Base-by-base conservation (phyloP, 2,113 vertebrate genomes). In the Barbus barbus region DNA sequence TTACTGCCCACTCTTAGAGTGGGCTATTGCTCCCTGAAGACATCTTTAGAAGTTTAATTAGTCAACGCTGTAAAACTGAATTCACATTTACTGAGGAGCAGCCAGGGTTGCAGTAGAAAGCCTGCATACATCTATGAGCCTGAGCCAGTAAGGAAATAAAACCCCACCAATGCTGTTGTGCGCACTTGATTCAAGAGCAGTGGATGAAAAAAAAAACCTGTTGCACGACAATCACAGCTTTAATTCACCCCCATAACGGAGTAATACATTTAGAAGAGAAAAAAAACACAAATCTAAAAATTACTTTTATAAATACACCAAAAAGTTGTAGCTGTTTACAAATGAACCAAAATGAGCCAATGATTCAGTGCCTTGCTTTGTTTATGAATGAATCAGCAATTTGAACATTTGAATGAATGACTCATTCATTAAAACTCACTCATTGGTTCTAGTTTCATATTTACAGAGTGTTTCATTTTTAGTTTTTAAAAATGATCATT, bases 41-140 rank as follows among this genome's bases (percentile, higher is more conserved):
- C 78, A 80, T 53, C 46, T 87, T 87, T 75, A 83, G 53, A 67
- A 86, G 87, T 87, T 88, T 86, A 88, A 90, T 90, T 86, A 87
- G 81, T 56, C 85, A 22, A 33, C 0, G 76, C 75, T 63, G 77
- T 88, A 83, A 87, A 88, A 86, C 78, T 86, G 48, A 82, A 86
- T 83, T 76, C 79, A 48, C 58, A 84, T 84, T 80, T 82, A 76
- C 60, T 26, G 67, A 22, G 60, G 36, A 61, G 53, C 81, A 71
- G 61, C 67, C 24, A 84, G 83, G 74, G 67, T 56, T 44, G 73
- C 65, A 58, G 67, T 41, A 81, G 33, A 58, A 67, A 14, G 48
- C 26, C 44, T 84, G 24, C 65, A 73, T 58, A 33, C 33, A 46
- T 77, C 53, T 78, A 20, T 53, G 8, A 58, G 46, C 22, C 22